phyloP scores from a whole-genome alignment of 1,140 invertebrate species.

The Habropoda laboriosa region DNA sequence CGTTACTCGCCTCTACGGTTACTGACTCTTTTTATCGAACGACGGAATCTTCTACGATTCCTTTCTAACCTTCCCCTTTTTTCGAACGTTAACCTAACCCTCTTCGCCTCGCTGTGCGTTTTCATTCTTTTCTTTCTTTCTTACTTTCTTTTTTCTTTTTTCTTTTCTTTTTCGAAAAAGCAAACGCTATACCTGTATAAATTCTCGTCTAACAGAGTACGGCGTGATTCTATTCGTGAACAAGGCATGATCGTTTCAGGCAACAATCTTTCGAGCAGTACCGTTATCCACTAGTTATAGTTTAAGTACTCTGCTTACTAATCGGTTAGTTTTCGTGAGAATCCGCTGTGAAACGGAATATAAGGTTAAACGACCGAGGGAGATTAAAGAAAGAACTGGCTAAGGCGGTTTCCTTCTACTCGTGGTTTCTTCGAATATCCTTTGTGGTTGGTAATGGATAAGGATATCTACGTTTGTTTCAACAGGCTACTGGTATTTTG shows the following conservation, averaged over 20 bases:
- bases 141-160: background rate
- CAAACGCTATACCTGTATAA: background rate
- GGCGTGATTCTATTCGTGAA: background rate
- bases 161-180: background rate
- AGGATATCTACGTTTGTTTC: conserved; percentile 64
- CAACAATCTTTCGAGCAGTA: background rate
- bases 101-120: conserved; percentile 9
- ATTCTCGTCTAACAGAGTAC: background rate
- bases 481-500: too few species aligned
- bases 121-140: too few species aligned
- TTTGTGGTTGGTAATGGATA: conserved; percentile 64
- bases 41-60: conserved; percentile 63
- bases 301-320: conserved; percentile 18
- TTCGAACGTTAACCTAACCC: conserved; percentile 40
- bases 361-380: conserved; percentile 19
- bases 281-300: conserved; percentile 42
- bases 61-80: conserved; percentile 40
- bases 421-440: conserved; percentile 67
- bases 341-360: background rate
- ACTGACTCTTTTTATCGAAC: conserved; percentile 64
- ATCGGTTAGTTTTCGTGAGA: conserved; percentile 10
- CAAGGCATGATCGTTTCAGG: too few species aligned
- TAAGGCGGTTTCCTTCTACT: conserved; percentile 52
- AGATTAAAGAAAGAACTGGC: conserved; percentile 26
- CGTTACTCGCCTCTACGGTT: conserved; percentile 76